phyloP scores from a whole-genome alignment of 2,888 invertebrate species.

The Operophtera brumata region DNA sequence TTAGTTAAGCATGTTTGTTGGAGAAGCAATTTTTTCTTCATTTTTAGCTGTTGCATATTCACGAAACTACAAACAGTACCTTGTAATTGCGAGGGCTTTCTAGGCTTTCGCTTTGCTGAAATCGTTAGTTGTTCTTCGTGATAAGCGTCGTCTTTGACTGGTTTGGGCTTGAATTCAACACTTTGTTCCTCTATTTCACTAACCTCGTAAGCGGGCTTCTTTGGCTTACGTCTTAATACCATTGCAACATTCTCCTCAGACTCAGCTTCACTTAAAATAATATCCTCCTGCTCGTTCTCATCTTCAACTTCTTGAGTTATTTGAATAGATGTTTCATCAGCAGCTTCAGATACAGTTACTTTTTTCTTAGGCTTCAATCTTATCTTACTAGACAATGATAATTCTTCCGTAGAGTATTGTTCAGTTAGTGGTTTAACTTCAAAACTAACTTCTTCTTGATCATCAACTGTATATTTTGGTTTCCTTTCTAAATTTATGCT shows the following conservation, averaged over 20 bases:
- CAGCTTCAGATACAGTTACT: slow-evolving; percentile 83
- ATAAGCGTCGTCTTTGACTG: slow-evolving; percentile 65
- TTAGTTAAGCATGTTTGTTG: slow-evolving; percentile 3
- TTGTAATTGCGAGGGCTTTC: slow-evolving; percentile 83
- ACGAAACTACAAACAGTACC: slow-evolving; percentile 62
- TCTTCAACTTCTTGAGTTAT: slow-evolving; percentile 84
- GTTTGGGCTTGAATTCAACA: slow-evolving; percentile 77
- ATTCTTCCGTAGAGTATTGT: slow-evolving; percentile 84
- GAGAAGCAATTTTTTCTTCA: slow-evolving; percentile 9
- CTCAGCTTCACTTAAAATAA: slow-evolving; percentile 83
- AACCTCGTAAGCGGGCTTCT: slow-evolving; percentile 79
- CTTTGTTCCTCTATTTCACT: slow-evolving; percentile 83
- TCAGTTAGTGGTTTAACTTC: slow-evolving; percentile 65
- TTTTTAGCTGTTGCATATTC: slow-evolving; percentile 1
- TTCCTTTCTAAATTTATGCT: slow-evolving; percentile 86
- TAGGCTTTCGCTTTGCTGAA: slow-evolving; percentile 84
- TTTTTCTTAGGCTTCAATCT: slow-evolving; percentile 84
- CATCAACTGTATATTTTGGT: slow-evolving; percentile 83
- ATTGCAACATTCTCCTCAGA: slow-evolving; percentile 81
- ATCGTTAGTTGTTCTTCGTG: slow-evolving; percentile 86
- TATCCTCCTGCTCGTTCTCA: slow-evolving; percentile 83
- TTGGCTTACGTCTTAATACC: slow-evolving; percentile 74
- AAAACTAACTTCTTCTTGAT: slow-evolving; percentile 82
- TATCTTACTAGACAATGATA: slow-evolving; percentile 86
- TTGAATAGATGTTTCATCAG: slow-evolving; percentile 84